A percentile compares a stretch with the other conserved stretches of the same genome.
Conservation (phyloP, 2,797 vertebrate species). For the Lepidocolaptes lacrymiger region DNA sequence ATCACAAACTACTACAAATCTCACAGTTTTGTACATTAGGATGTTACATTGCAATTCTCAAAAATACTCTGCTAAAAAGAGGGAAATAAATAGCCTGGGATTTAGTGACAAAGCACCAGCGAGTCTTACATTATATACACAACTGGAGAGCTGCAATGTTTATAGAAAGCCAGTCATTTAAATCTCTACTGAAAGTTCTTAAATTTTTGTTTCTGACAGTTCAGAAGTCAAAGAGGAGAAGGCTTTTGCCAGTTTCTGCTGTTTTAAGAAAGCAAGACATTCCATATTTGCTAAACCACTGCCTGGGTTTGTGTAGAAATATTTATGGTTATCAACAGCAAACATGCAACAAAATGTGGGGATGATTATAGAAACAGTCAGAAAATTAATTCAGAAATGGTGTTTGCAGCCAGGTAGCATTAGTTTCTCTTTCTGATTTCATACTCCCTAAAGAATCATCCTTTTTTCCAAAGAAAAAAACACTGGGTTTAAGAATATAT, state of each 20-base stretch:
- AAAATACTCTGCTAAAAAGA: not conserved
- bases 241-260: not conserved
- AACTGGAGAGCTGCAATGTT: not conserved
- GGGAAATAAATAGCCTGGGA: not conserved
- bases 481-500: not conserved
- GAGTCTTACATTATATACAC: not conserved
- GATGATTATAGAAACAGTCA: not conserved
- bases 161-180: constrained; percentile 21
- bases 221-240: not conserved
- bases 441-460: not conserved
- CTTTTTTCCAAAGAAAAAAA: not conserved
- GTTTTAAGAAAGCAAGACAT: not conserved
- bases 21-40: not conserved
- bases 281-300: not conserved
- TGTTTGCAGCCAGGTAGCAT: not conserved
- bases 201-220: constrained; percentile 41
- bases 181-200: constrained; percentile 18
- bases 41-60: not conserved
- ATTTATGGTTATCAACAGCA: not conserved
- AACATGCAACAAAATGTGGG: not conserved
- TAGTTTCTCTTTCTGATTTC: not conserved
- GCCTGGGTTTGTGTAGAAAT: not conserved
- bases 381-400: not conserved
- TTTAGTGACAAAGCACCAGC: not conserved
- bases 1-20: not conserved